phyloP scores from a whole-genome alignment of 2,797 vertebrate genomes.

The Notolabrus celidotus region DNA sequence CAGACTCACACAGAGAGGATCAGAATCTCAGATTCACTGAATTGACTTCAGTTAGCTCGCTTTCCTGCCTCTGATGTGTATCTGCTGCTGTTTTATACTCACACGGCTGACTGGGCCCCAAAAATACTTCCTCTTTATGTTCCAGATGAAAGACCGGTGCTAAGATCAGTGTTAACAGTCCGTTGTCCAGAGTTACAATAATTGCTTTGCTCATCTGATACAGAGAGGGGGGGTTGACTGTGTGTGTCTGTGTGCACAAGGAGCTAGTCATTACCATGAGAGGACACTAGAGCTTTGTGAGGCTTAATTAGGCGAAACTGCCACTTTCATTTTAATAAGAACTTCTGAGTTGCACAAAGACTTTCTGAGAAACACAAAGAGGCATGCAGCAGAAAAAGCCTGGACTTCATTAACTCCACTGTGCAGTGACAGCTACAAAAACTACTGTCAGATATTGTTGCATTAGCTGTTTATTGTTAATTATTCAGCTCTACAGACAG shows the following conservation, averaged over 20 bases:
- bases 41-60: conserved; percentile 40
- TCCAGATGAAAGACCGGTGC: conserved; percentile 17
- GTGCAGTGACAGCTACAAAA: conserved; percentile 13
- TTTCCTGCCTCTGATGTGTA: conserved; percentile 35
- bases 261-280: conserved; percentile 31
- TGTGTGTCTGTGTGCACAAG: conserved; percentile 3
- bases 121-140: conserved; percentile 20
- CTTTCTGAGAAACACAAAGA: neutral
- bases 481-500: conserved; percentile 5
- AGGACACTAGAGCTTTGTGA: conserved; percentile 3
- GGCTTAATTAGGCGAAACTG: conserved; percentile 34
- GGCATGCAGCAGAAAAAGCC: conserved; percentile 15
- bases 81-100: conserved; percentile 39
- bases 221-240: neutral
- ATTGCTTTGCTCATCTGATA: conserved; percentile 28
- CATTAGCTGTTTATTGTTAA: conserved; percentile 17
- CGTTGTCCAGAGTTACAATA: conserved; percentile 30
- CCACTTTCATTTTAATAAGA: conserved; percentile 27
- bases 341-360: no score
- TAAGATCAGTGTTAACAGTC: conserved; percentile 30
- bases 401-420: conserved; percentile 27
- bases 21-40: conserved; percentile 22
- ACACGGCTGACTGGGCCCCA: neutral
- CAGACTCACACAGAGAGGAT: conserved; percentile 23
- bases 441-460: conserved; percentile 26